Evolutionary conservation across 2,797 vertebrate genomes (phyloP).

Genomic region (Onychomys arenicola): DNA sequence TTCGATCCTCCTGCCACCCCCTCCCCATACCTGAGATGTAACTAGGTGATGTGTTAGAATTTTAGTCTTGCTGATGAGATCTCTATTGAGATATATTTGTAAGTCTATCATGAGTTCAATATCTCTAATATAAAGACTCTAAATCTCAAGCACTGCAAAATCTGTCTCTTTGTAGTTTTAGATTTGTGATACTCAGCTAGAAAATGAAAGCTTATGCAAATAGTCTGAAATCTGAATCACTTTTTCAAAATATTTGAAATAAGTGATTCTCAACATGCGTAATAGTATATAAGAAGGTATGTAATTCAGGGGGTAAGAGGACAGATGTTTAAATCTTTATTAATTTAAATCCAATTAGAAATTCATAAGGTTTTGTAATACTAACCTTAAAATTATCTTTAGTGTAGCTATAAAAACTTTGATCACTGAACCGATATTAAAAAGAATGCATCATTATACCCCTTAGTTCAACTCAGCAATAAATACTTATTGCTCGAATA

Average conservation of each 20-base stretch:
- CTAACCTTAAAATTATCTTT: conserved; percentile 61
- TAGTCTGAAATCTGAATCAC: neutral
- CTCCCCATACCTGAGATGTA: neutral
- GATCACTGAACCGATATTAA: conserved; percentile 45
- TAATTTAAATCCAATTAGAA: conserved; percentile 56
- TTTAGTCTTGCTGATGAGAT: neutral
- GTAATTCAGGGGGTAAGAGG: neutral
- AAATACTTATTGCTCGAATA: conserved; percentile 38
- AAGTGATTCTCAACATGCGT: neutral
- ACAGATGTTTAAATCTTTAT: conserved; percentile 31
- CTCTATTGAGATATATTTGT: conserved; percentile 8
- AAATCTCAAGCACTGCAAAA: neutral
- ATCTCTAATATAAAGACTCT: neutral
- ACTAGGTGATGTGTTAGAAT: neutral
- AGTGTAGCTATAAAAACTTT: conserved; percentile 8
- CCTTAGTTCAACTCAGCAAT: neutral
- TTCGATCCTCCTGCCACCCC: neutral
- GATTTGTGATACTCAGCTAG: neutral
- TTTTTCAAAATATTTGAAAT: neutral
- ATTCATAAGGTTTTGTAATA: conserved; percentile 34
- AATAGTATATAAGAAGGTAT: neutral
- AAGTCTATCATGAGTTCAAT: neutral
- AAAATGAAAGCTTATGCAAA: neutral
- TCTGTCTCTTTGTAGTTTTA: neutral
- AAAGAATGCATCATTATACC: neutral